These are phyloP conservation scores for Phyto melanocephala DNA, from an alignment of 2,888 invertebrate species.

Conservation along the genomic window DNA sequence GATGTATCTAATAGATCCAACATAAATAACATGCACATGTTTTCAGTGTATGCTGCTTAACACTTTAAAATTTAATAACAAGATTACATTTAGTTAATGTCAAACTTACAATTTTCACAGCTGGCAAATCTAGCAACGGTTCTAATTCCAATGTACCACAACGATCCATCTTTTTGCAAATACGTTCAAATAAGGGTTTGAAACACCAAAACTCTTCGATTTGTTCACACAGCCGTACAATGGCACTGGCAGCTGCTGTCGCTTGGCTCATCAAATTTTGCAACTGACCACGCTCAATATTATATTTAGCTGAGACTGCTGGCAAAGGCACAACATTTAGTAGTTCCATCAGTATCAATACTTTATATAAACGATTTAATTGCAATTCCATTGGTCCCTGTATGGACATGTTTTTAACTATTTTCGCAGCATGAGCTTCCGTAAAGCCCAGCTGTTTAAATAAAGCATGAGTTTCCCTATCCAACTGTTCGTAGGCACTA, in stretches of 20 bases:
- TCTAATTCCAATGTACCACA: conserved; percentile 90
- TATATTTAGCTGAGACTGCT: conserved; percentile 85
- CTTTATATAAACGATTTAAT: conserved; percentile 89
- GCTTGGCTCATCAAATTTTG: conserved; percentile 87
- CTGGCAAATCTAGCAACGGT: conserved; percentile 92
- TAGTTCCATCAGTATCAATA: conserved; percentile 90
- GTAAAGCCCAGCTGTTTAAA: conserved; percentile 88
- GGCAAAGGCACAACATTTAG: conserved; percentile 85
- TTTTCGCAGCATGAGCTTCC: conserved; percentile 85
- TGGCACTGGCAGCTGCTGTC: conserved; percentile 86
- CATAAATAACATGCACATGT: too few species aligned
- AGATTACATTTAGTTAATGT: too few species aligned
- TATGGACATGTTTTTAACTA: conserved; percentile 84
- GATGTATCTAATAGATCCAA: too few species aligned
- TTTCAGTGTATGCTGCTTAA: too few species aligned
- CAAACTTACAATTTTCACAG: conserved; percentile 87
- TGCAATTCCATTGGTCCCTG: conserved; percentile 79
- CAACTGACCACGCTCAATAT: conserved; percentile 87
- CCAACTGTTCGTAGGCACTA: conserved; percentile 82
- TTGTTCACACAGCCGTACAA: conserved; percentile 89
- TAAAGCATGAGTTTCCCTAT: conserved; percentile 84
- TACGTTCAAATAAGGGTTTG: conserved; percentile 85
- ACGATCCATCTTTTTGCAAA: conserved; percentile 87
- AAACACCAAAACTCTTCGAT: conserved; percentile 91
- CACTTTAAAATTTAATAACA: too few species aligned